Percentiles rank a stretch among this genome's conserved stretches.
Conservation (phyloP, 2,113 vertebrate species). For the Tympanuchus pallidicinctus region DNA sequence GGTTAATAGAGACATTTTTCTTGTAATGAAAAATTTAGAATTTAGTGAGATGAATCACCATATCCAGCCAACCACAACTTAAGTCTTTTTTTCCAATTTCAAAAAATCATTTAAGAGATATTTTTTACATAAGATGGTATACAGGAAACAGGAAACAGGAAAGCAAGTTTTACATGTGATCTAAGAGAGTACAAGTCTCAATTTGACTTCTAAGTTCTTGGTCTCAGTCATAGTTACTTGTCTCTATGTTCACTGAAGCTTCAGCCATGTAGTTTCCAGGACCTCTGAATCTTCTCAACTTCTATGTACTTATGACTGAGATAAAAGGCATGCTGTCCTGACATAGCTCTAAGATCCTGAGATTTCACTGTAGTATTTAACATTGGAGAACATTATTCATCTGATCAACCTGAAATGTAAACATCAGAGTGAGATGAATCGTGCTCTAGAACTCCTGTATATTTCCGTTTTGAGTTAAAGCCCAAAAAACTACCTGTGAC, state of each 20-base stretch:
- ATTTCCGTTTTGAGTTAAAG: neutral
- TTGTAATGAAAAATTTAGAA: neutral
- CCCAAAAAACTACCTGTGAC: rapidly evolving
- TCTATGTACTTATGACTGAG: too few species aligned
- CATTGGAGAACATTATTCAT: neutral
- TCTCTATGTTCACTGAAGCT: rapidly evolving
- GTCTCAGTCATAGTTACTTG: too few species aligned
- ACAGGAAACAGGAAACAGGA: neutral
- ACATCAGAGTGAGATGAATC: neutral
- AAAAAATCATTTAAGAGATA: neutral
- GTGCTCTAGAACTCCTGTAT: neutral
- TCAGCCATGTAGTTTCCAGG: neutral
- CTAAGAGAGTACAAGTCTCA: rapidly evolving
- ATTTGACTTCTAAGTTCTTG: neutral
- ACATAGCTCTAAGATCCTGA: neutral
- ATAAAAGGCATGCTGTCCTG: neutral
- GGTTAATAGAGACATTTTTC: conserved; percentile 42
- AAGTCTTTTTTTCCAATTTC: neutral
- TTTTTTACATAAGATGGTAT: neutral
- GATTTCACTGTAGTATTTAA: neutral
- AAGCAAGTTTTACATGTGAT: neutral
- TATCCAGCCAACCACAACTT: neutral
- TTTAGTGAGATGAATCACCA: rapidly evolving
- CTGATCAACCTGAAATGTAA: neutral
- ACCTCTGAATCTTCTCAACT: neutral